These are phyloP conservation scores for Dendrolimus kikuchii DNA, from an alignment of 1,140 invertebrate genomes.

Conservation along the genomic window DNA sequence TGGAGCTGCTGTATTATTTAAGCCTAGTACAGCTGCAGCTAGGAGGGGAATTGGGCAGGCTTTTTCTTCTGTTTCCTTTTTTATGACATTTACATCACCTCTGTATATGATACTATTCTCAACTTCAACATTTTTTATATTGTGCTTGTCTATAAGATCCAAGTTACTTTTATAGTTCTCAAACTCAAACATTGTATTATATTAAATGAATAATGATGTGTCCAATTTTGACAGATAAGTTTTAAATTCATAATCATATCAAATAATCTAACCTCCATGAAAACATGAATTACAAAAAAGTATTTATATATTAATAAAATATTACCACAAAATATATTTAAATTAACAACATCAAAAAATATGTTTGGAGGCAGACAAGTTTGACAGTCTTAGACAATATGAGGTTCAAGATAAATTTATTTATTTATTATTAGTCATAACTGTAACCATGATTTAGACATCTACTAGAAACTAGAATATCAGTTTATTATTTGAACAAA, in stretches of 20 bases:
- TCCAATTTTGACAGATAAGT: not conserved
- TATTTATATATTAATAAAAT: too few relatives aligned
- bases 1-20: conserved; percentile 45
- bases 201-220: not conserved
- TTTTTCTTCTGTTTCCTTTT: conserved; percentile 10
- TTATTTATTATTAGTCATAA: too few relatives aligned
- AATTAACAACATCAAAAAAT: too few relatives aligned
- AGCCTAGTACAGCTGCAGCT: conserved; percentile 40
- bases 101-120: conserved; percentile 29
- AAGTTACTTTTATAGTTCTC: conserved; percentile 35
- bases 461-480: too few relatives aligned
- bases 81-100: conserved; percentile 29
- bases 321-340: too few relatives aligned
- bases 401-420: too few relatives aligned
- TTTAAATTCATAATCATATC: not conserved
- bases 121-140: conserved; percentile 14
- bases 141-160: conserved; percentile 31
- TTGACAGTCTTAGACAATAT: too few relatives aligned
- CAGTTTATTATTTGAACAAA: too few relatives aligned
- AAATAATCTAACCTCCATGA: not conserved
- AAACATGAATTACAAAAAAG: too few relatives aligned
- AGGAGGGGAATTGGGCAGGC: conserved; percentile 19
- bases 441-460: too few relatives aligned
- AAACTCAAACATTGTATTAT: conserved; percentile 21
- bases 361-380: too few relatives aligned